Evolutionary conservation across 2,888 invertebrate genomes (phyloP), one percentile per base, ranked within the genome.

Genomic region (Orchesella flavescens): DNA sequence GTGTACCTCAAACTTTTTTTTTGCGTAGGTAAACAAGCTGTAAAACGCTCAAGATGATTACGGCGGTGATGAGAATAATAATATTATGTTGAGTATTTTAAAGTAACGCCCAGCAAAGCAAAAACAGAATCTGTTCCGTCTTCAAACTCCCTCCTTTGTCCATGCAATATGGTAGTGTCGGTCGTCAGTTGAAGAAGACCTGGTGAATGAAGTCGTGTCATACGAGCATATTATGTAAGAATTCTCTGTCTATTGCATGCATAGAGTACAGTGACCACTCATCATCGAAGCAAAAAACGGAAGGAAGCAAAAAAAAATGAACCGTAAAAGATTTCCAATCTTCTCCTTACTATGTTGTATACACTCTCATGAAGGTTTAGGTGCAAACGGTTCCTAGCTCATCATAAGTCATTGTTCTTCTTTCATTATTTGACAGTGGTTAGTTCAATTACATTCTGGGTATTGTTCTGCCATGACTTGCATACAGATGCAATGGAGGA

Each of bases 401-500:
- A 34, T 34, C 34, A 34, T 34, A 2, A 34, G 34, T 34, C 34
- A 34, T 63, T 63, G 63, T 63, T 24, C 19, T 57, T 34, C 34
- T 19, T 57, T 19, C 57, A 57, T 57, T 57, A 57, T 57, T 43
- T 34, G 34, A 12, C 17, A 44, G 68, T 68, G 68, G 68, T 68
- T 34, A 44, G 68, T 46, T 68, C 68, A 68, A 68, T 68, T 68
- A 46, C 68, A 68, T 68, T 19, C 24, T 68, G 34, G 17, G 43
- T 17, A 68, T 68, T 68, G 68, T 68, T 68, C 10, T 63, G n/a
- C 15, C 57, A 57, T 57, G 57, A 57, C 57, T 57, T 57, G 57
- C n/a, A 57, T 57, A 19, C 57, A 5, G n/a, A 55, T 9, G 55
- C 12, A 12, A 46, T 46, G 46, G 46, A 10, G 53, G 53, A 53